phyloP scores from a whole-genome alignment of 1,140 invertebrate species.

The Acromyrmex charruanus region DNA sequence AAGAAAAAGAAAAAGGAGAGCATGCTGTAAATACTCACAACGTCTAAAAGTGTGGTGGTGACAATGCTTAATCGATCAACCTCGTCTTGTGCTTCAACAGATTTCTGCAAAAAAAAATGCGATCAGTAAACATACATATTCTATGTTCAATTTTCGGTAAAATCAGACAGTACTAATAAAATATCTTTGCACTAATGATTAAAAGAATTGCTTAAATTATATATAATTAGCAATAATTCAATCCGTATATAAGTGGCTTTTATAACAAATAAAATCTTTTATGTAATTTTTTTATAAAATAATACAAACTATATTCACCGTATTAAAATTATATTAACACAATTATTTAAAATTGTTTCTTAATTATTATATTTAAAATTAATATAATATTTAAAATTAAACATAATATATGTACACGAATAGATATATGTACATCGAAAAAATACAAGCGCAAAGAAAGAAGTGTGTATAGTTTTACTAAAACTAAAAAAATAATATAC shows the following conservation, averaged over 20 bases:
- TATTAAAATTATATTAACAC: not conserved
- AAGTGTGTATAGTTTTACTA: not conserved
- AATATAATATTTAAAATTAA: not conserved
- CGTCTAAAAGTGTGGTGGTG: conserved; percentile 80
- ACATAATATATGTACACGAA: not conserved
- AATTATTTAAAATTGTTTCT: not conserved
- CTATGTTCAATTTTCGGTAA: not conserved
- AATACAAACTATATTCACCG: not conserved
- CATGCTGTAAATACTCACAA: conserved; percentile 73
- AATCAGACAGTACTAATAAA: not conserved
- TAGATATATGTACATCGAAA: not conserved
- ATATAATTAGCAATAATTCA: not conserved
- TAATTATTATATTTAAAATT: not conserved
- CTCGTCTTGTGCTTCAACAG: conserved; percentile 49
- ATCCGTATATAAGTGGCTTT: not conserved
- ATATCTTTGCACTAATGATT: conserved; percentile 1
- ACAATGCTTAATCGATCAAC: conserved; percentile 77
- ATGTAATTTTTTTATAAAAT: not conserved
- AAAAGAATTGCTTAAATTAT: not conserved
- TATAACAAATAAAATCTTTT: conserved; percentile 3
- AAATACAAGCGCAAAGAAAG: not conserved
- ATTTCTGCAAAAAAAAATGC: conserved; percentile 24
- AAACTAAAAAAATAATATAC: not conserved
- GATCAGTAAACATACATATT: not conserved
- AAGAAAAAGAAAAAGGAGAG: not conserved